A percentile compares a stretch with the other conserved stretches of the same genome.
phyloP scores from a whole-genome alignment of 2,113 vertebrate species.

The Sorex araneus region DNA sequence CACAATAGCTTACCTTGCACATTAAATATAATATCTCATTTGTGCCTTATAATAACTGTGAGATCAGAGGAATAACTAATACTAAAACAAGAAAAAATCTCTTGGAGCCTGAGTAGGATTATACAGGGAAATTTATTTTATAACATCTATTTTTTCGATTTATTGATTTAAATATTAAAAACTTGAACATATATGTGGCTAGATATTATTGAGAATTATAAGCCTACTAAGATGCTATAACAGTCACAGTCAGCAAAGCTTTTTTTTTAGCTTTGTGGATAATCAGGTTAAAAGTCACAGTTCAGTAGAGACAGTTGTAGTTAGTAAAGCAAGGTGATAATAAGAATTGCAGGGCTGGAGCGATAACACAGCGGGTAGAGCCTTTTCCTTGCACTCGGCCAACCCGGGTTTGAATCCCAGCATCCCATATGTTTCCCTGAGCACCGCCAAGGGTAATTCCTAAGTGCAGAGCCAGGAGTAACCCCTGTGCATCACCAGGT shows the following conservation, averaged over 20 bases:
- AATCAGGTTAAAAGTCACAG: background rate
- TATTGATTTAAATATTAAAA: conserved; percentile 43
- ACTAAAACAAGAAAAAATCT: background rate
- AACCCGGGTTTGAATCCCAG: too few relatives aligned
- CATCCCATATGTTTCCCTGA: too few relatives aligned
- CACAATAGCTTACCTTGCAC: too few relatives aligned
- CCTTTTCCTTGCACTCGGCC: too few relatives aligned
- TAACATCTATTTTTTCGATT: background rate
- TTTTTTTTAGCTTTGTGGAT: background rate
- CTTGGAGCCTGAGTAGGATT: background rate
- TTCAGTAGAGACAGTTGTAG: background rate
- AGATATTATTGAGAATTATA: conserved; percentile 53
- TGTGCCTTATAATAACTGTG: background rate
- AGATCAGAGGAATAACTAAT: background rate
- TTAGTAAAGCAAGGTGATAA: background rate
- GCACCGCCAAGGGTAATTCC: too few relatives aligned
- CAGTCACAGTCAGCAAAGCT: background rate
- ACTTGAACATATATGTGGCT: background rate
- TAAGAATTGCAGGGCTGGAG: too few relatives aligned
- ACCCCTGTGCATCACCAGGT: too few relatives aligned
- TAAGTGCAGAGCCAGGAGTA: too few relatives aligned
- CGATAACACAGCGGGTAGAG: too few relatives aligned
- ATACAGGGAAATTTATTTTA: conserved; percentile 33
- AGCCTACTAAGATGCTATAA: background rate
- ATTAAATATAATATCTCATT: background rate